Base-by-base conservation (phyloP, 2,113 vertebrate genomes). In the Mustela nigripes region DNA sequence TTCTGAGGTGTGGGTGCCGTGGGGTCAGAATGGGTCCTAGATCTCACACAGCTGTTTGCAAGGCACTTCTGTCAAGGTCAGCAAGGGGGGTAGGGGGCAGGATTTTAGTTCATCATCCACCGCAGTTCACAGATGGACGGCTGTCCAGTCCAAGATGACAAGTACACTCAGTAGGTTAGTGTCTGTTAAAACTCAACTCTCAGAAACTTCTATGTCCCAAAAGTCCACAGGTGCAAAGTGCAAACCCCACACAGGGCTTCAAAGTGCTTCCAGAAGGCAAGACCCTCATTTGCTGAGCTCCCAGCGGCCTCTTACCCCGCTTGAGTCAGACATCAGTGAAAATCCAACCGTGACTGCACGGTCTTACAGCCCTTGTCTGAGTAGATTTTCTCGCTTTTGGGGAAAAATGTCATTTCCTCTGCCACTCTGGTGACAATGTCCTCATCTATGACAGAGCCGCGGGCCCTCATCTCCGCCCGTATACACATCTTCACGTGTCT, bases 311-410 rank as follows among this genome's bases (percentile, higher is more conserved):
- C 74, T 2, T 1, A 5, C 10, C n/a, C 69, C 0, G 0, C 4
- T 10, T 2, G 10, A 45, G 0, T 0, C 6, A 22, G 39, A 1
- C 19, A 67, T 98, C 98, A 99, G 1, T 99, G 99, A 98, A 99
- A 99, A 96, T 99, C 98, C 97, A 99, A 63, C 94, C 99, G 99
- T 84, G 99, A 98, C 84, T 99, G 98, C 86, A 99, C 99, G 0
- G 99, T 99, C 98, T 99, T 99, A 98, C 99, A 99, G 98, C 99
- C 99, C 98, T 99, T 99, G 95, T 99, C 99, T 0, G 99, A 99
- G 97, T 99, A 99, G 96, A 99, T 97, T 36, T 98, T 98, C 92
- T 99, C 99, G 0, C 98, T 98, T 96, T 99, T 99, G 7, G 99
- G 99, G 98, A 99, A 99, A 89, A 99, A 99, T 0, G 99, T 99